Conservation (phyloP, 2,888 invertebrate genomes). For the Seira ritae region DNA sequence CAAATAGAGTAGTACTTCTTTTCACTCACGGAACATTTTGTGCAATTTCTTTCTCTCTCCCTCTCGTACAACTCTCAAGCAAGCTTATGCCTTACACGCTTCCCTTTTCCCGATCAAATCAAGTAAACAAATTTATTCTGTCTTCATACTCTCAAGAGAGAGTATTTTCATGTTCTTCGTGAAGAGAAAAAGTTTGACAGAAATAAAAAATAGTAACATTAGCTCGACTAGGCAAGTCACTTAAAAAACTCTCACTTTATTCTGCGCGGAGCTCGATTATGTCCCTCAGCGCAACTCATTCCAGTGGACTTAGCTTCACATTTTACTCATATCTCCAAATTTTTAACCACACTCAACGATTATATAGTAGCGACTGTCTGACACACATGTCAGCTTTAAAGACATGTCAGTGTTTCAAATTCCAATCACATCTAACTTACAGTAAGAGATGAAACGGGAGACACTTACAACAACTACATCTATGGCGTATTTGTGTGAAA, state of each 20-base stretch:
- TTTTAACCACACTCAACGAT: neutral
- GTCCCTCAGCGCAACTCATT: no score
- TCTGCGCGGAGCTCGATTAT: no score
- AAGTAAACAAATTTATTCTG: slow-evolving; percentile 16
- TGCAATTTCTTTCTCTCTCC: no score
- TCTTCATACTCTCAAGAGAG: slow-evolving; percentile 4
- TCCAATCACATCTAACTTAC: no score
- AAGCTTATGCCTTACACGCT: no score
- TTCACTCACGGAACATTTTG: no score
- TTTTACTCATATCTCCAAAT: neutral
- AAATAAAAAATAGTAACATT: slow-evolving; percentile 13
- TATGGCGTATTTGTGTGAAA: no score
- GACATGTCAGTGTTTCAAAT: neutral
- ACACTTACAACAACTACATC: no score
- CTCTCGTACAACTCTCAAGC: no score
- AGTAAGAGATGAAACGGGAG: no score
- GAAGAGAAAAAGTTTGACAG: slow-evolving; percentile 3
- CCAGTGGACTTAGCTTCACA: no score
- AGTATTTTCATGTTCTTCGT: neutral
- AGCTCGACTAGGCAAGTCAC: slow-evolving; percentile 8
- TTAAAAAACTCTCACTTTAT: neutral
- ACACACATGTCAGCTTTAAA: neutral
- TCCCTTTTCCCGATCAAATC: slow-evolving; percentile 3
- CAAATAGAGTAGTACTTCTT: neutral
- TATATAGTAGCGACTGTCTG: neutral